Evolutionary conservation across 1,140 invertebrate genomes (phyloP).

Genomic region (Bombus confusus): DNA sequence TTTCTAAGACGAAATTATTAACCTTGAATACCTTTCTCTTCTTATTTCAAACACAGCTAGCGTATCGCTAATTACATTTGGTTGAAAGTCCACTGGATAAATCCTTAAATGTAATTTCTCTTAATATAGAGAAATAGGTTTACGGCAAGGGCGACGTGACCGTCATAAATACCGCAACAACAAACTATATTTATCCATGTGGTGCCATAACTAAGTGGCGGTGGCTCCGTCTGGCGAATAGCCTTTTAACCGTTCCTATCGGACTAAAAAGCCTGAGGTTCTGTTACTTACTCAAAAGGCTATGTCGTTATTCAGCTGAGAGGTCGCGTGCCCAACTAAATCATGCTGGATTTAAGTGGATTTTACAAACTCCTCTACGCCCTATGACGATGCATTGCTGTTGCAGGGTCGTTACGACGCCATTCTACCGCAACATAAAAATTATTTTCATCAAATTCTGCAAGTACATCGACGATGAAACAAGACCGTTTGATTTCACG

Average conservation of each 20-base stretch:
- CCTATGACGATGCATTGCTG: conserved; percentile 62
- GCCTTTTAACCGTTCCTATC: conserved; percentile 63
- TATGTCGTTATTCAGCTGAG: conserved; percentile 38
- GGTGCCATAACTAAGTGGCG: conserved; percentile 40
- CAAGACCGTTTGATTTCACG: not conserved
- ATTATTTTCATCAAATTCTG: conserved; percentile 40
- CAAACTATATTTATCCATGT: conserved; percentile 16
- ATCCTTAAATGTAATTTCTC: conserved; percentile 3
- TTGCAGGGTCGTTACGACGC: conserved; percentile 57
- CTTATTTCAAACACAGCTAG: too few relatives aligned
- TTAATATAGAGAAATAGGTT: not conserved
- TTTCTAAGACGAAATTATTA: not conserved
- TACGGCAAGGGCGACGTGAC: not conserved
- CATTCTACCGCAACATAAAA: conserved; percentile 51
- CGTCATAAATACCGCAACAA: not conserved
- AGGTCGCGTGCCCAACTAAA: conserved; percentile 62
- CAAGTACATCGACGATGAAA: not conserved
- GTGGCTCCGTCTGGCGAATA: conserved; percentile 43
- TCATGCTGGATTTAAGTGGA: conserved; percentile 70
- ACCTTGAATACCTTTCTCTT: not conserved
- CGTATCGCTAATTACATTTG: not conserved
- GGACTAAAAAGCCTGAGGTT: conserved; percentile 54
- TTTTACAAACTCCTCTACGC: conserved; percentile 62
- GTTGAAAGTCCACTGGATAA: conserved; percentile 2
- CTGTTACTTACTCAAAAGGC: conserved; percentile 57